Base-by-base conservation (phyloP, 2,888 invertebrate species). In the Lochmaea crataegi region DNA sequence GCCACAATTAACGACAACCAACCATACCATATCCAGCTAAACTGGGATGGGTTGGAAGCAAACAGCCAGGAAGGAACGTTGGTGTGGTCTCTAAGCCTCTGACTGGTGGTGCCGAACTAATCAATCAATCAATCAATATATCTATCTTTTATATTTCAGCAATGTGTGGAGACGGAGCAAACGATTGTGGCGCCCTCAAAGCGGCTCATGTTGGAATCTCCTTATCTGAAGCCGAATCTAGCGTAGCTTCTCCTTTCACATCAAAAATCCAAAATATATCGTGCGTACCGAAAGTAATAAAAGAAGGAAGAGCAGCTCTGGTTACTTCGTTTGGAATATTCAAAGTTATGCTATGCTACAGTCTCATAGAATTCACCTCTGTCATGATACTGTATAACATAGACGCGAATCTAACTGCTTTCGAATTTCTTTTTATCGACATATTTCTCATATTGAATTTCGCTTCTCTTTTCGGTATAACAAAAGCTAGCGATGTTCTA, bases 91-190 rank as follows among this genome's bases (percentile, higher is more conserved):
- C n/a, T n/a, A n/a, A n/a, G n/a, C n/a, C n/a, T n/a, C n/a, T n/a
- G n/a, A n/a, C n/a, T n/a, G n/a, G n/a, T n/a, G n/a, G n/a, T n/a
- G n/a, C n/a, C n/a, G n/a, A n/a, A n/a, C n/a, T n/a, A n/a, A n/a
- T n/a, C n/a, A n/a, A n/a, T n/a, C n/a, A n/a, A n/a, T n/a, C n/a
- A n/a, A n/a, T n/a, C n/a, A n/a, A n/a, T n/a, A n/a, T n/a, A n/a
- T n/a, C 0, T 0, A 5, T 32, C 7, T 32, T 32, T 32, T 68
- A 11, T 16, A 78, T 86, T 87, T 81, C 89, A 91, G 96, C 93
- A 0, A 97, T 97, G 97, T 98, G 98, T 82, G 98, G 98, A 0
- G 98, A 98, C 87, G 98, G 98, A 6, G 97, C 98, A 0, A 98
- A 98, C 87, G 98, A 98, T 87, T 98, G 97, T 85, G 97, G 97